Percentiles rank a stretch among this genome's conserved stretches.
These are phyloP conservation scores for Colaptes auratus DNA, from an alignment of 2,113 vertebrate genomes.

Conservation along the genomic window DNA sequence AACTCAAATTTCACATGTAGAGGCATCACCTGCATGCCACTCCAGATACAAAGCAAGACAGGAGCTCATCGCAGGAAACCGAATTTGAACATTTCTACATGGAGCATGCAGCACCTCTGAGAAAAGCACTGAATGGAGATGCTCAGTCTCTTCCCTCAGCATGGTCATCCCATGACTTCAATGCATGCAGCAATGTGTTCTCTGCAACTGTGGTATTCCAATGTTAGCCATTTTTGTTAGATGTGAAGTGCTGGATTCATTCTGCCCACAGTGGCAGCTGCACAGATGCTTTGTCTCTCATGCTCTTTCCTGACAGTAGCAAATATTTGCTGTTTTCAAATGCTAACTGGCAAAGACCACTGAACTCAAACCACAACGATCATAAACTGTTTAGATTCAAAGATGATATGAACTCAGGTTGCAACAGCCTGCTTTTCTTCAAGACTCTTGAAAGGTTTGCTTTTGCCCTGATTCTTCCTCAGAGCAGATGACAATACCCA, in stretches of 20 bases:
- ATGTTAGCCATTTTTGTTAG: background rate
- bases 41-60: background rate
- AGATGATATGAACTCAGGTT: background rate
- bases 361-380: background rate
- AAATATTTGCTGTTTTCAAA: background rate
- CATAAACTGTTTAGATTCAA: background rate
- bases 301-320: background rate
- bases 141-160: background rate
- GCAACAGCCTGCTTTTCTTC: background rate
- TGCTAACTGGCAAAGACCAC: background rate
- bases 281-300: background rate
- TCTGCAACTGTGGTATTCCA: fast-evolving
- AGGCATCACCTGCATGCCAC: background rate
- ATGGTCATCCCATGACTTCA: background rate
- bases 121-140: background rate
- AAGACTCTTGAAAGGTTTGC: background rate
- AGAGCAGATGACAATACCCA: background rate
- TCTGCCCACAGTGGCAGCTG: background rate
- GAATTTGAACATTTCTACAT: background rate
- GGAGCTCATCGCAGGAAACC: background rate
- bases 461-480: background rate
- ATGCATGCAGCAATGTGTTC: fast-evolving
- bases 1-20: background rate
- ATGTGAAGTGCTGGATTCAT: background rate
- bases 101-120: background rate